Evolutionary conservation across 2,888 invertebrate species (phyloP), one percentile per base, ranked within the genome.

Genomic region (Caenorhabditis sulstoni): DNA sequence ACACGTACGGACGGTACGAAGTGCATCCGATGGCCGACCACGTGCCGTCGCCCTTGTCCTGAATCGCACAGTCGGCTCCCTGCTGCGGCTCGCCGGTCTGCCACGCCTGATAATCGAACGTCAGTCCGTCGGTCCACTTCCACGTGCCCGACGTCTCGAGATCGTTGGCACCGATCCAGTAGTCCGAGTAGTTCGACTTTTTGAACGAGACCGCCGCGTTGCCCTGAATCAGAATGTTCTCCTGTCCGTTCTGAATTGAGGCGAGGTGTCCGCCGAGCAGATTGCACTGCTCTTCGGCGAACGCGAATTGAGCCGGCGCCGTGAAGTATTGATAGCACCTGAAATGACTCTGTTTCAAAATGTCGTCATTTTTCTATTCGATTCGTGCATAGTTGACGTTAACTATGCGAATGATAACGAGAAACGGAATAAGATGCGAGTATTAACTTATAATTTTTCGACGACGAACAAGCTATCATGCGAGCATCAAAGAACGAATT

Each of bases 311-410:
- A 3, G 80, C 76, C 1, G 80, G 76, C 11, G 75, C 71, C 1
- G 80, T 71, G 71, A 80, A 71, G 65, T 71, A 80, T 68, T 80
- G 80, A 61, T 80, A 80, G 41, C 79, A 80, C 23, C 77, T 77
- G 39, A 8, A 68, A 49, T 11, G 29, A 29, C 29, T n/a, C n/a
- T n/a, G n/a, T n/a, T n/a, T 20, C 9, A 29, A 11, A 3, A 41
- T 57, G 14, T 18, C 22, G 16, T n/a, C n/a, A n/a, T n/a, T n/a
- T 1, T 22, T 14, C 16, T 20, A 20, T 0, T 41, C 20, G 18
- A 8, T 18, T 16, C 18, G 37, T 16, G 16, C 12, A 29, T 2
- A 22, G n/a, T 18, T 29, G 35, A 41, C 12, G 41, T 41, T 39
- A 41, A 14, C 41, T 11, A 41, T 41, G 11, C 41, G 14, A 8